Evolutionary conservation across 2,888 invertebrate species (phyloP), one percentile per base, ranked within the genome.

Genomic region (Eumerus sabulonum): DNA sequence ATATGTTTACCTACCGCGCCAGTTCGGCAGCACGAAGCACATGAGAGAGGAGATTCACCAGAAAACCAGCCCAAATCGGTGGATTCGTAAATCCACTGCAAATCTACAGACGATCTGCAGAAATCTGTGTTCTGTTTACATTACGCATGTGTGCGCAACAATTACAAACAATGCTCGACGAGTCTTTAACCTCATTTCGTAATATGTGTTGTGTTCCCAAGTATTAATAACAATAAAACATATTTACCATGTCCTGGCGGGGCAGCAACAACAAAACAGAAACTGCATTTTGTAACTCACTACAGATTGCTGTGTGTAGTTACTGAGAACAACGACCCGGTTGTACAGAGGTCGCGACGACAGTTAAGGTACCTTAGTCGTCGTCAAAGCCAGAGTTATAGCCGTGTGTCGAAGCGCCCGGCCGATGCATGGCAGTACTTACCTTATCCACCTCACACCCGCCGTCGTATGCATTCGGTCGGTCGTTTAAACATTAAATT

Each of bases 131-230:
- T 64, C 44, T 74, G 63, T 79, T 79, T 67, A 57, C 72, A 72
- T 57, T 19, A 53, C 68, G 51, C 63, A 45, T 57, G 64, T 76
- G 64, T 76, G 56, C 50, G 57, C 54, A 74, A 70, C 79, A 79
- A 79, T 74, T 63, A 74, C 74, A 79, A 79, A 74, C 68, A 79
- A 70, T 74, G 63, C 64, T 60, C 74, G 68, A 79, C 74, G 68
- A 79, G 79, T 74, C 79, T 79, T 79, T 79, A 79, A 79, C 79
- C 79, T 70, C 79, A 64, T 79, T 79, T 79, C 79, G 79, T 74
- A 79, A 79, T 79, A 79, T 68, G 74, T 57, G 79, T 74, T 68
- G 74, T 57, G 79, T 74, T 79, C 79, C 74, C 79, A 70, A 70
- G 68, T 79, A 74, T 74, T 79, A 68, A 79, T 70, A 70, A 79